These are phyloP conservation scores for Raja brachyura DNA, from an alignment of 2,113 vertebrate genomes.

Conservation along the genomic window DNA sequence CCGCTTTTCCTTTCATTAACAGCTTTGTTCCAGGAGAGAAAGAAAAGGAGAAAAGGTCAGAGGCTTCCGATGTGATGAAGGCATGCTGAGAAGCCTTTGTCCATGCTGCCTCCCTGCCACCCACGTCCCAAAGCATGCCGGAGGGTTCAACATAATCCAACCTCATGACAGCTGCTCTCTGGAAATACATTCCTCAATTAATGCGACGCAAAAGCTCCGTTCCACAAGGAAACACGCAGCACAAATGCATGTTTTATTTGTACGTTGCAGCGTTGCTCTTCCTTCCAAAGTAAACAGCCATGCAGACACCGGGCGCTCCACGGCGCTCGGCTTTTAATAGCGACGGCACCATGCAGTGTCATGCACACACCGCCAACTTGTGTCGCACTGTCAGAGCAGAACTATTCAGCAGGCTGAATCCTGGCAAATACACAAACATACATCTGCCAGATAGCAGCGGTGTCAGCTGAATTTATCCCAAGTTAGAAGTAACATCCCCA, in stretches of 20 bases:
- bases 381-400: neutral
- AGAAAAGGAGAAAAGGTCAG: neutral
- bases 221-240: neutral
- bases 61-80: neutral
- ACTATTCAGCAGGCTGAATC: neutral
- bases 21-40: neutral
- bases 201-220: too few relatives aligned
- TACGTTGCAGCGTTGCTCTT: neutral
- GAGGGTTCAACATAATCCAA: neutral
- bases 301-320: neutral
- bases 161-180: slow-evolving; percentile 9
- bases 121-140: neutral
- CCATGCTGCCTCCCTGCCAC: neutral
- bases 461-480: neutral
- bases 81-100: slow-evolving; percentile 19
- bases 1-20: neutral
- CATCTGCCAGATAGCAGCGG: neutral
- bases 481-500: neutral
- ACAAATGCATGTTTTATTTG: neutral
- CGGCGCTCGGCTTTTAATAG: neutral
- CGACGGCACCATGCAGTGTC: neutral
- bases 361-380: neutral
- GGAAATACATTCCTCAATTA: neutral
- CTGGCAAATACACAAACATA: neutral
- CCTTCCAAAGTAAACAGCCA: neutral